These are phyloP conservation scores for Urocyon cinereoargenteus DNA, from an alignment of 2,797 vertebrate genomes.

Conservation along the genomic window DNA sequence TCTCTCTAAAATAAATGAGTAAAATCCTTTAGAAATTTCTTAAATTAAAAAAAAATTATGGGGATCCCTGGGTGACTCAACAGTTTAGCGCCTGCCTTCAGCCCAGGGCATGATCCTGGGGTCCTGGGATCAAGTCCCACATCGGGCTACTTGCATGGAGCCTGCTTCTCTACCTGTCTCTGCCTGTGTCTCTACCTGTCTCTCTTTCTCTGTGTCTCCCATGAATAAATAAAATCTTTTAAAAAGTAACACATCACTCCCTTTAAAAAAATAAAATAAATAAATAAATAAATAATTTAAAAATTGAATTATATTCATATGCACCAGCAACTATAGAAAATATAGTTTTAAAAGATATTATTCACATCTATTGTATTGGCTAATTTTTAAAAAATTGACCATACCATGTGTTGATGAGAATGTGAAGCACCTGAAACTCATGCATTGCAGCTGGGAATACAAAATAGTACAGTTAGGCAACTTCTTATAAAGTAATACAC, in stretches of 20 bases:
- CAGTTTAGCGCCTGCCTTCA: too few species aligned
- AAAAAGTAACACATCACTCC: too few species aligned
- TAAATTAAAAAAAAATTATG: not conserved
- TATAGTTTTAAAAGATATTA: not conserved
- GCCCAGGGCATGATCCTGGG: too few species aligned
- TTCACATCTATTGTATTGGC: not conserved
- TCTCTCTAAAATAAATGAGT: not conserved
- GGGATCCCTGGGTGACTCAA: too few species aligned
- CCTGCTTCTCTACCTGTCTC: too few species aligned
- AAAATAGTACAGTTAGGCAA: not conserved
- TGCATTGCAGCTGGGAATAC: not conserved
- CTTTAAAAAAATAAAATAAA: not conserved
- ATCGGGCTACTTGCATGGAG: too few species aligned
- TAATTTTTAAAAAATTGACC: not conserved
- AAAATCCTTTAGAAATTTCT: not conserved
- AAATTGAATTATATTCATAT: not conserved
- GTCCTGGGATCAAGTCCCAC: too few species aligned
- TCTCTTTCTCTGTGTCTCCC: too few species aligned
- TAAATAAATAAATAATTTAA: not conserved
- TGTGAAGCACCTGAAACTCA: not conserved
- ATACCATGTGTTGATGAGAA: not conserved
- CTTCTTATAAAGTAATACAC: not conserved
- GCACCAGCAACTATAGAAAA: not conserved
- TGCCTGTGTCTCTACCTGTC: too few species aligned
- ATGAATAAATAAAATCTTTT: too few species aligned